These are phyloP conservation scores for Drosophila guanche DNA, from an alignment of 1,140 invertebrate species.

Conservation along the genomic window DNA sequence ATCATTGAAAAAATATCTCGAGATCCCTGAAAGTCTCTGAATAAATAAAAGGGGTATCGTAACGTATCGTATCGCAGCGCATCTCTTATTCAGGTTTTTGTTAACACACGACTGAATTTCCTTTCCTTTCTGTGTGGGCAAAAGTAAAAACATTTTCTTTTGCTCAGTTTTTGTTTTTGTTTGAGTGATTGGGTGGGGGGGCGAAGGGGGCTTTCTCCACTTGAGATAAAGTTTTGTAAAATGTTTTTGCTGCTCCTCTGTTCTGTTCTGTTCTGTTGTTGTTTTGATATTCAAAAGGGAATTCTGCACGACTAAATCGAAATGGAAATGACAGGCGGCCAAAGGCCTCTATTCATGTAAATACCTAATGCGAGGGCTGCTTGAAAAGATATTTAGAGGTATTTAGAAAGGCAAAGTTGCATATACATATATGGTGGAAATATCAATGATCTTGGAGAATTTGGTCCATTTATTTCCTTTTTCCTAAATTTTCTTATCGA, in stretches of 20 bases:
- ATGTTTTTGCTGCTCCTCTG: slow-evolving; percentile 17
- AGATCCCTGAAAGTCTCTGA: not conserved
- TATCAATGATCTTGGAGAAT: too few relatives aligned
- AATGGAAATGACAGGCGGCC: slow-evolving; percentile 23
- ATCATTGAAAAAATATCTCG: not conserved
- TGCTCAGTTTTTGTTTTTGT: slow-evolving; percentile 8
- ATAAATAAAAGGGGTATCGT: slow-evolving; percentile 13
- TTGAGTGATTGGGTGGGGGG: not conserved
- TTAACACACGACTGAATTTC: slow-evolving; percentile 65
- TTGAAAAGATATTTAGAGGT: not conserved
- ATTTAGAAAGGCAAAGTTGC: not conserved
- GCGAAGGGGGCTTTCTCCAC: not conserved
- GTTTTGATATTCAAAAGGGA: slow-evolving; percentile 36
- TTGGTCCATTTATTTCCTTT: too few relatives aligned
- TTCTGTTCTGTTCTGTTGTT: slow-evolving; percentile 24
- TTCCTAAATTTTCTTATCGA: too few relatives aligned
- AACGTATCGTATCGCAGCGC: too few relatives aligned
- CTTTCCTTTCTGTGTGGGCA: slow-evolving; percentile 25
- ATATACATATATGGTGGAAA: too few relatives aligned
- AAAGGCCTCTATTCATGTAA: slow-evolving; percentile 21
- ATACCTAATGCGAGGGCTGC: slow-evolving; percentile 5
- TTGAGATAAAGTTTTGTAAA: slow-evolving; percentile 48
- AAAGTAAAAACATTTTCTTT: slow-evolving; percentile 11
- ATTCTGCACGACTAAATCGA: slow-evolving; percentile 58
- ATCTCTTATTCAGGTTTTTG: slow-evolving; percentile 40